Evolutionary conservation across 1,140 invertebrate species (phyloP).

Genomic region (Epicauta chinensis): DNA sequence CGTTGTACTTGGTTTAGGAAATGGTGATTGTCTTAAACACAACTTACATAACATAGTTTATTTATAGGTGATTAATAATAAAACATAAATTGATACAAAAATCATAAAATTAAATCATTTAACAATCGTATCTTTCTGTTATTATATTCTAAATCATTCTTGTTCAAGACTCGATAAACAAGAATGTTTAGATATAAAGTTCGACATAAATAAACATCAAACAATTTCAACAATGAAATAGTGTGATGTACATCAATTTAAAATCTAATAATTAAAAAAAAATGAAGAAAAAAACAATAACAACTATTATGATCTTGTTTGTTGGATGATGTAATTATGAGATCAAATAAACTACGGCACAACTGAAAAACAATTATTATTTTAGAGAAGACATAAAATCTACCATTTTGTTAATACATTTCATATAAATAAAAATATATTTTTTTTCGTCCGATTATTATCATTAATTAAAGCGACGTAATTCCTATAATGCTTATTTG

Average conservation of each 20-base stretch:
- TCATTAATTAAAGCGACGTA: conserved; percentile 7
- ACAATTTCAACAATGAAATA: conserved; percentile 20
- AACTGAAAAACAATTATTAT: conserved; percentile 7
- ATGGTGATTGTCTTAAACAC: too few relatives aligned
- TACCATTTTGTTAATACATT: conserved; percentile 3
- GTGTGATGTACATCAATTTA: conserved; percentile 13
- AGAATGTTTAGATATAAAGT: conserved; percentile 15
- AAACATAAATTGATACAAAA: conserved; percentile 16
- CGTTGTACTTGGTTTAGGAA: too few relatives aligned
- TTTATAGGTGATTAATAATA: conserved; percentile 22
- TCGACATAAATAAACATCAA: conserved; percentile 15
- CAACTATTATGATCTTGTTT: too few relatives aligned
- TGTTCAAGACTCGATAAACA: conserved; percentile 9
- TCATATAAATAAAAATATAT: conserved; percentile 10
- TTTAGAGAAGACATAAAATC: conserved; percentile 7
- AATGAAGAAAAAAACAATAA: conserved; percentile 9
- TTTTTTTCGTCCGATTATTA: not conserved
- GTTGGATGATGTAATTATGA: not conserved
- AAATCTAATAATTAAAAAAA: conserved; percentile 15
- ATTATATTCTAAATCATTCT: conserved; percentile 17
- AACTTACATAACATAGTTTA: conserved; percentile 21
- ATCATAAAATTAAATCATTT: conserved; percentile 14
- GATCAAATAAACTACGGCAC: conserved; percentile 20
- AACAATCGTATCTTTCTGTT: not conserved
- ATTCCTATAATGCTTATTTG: conserved; percentile 9